Percentiles rank a stretch among this genome's conserved stretches.
phyloP scores from a whole-genome alignment of 1,140 invertebrate genomes.

The Amphibalanus amphitrite region DNA sequence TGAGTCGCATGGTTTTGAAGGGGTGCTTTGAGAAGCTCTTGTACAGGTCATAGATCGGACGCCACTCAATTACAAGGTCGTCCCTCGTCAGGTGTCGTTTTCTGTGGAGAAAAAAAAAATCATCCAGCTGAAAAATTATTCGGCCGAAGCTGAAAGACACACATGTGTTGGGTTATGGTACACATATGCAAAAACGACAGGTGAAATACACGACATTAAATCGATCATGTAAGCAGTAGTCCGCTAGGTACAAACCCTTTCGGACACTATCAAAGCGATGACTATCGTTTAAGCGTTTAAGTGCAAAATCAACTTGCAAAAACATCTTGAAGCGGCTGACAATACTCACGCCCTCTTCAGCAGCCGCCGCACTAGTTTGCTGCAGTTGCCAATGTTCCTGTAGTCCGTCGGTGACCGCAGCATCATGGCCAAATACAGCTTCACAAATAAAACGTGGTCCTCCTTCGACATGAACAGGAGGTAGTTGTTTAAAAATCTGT shows the following conservation, averaged over 20 bases:
- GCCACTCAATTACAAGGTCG: conserved; percentile 47
- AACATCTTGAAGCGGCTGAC: not conserved
- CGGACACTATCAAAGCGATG: not conserved
- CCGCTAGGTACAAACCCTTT: not conserved
- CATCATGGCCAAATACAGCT: not conserved
- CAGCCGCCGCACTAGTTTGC: not conserved
- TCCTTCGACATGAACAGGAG: conserved; percentile 1
- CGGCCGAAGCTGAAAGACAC: not conserved
- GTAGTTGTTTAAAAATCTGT: not conserved
- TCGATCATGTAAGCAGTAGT: not conserved
- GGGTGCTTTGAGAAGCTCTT: conserved; percentile 30
- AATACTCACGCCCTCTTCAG: not conserved
- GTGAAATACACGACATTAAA: not conserved
- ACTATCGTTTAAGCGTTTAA: not conserved
- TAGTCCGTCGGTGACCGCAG: not conserved
- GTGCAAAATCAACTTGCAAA: not conserved
- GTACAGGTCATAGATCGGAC: conserved; percentile 57
- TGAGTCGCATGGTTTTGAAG: conserved; percentile 36
- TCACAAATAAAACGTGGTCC: not conserved
- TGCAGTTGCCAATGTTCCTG: not conserved
- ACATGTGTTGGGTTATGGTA: no score
- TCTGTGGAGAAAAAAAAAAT: not conserved
- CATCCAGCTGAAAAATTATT: not conserved
- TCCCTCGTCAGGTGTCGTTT: not conserved
- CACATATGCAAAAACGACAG: no score